phyloP scores from a whole-genome alignment of 2,797 vertebrate genomes.

The Falco berigora region DNA sequence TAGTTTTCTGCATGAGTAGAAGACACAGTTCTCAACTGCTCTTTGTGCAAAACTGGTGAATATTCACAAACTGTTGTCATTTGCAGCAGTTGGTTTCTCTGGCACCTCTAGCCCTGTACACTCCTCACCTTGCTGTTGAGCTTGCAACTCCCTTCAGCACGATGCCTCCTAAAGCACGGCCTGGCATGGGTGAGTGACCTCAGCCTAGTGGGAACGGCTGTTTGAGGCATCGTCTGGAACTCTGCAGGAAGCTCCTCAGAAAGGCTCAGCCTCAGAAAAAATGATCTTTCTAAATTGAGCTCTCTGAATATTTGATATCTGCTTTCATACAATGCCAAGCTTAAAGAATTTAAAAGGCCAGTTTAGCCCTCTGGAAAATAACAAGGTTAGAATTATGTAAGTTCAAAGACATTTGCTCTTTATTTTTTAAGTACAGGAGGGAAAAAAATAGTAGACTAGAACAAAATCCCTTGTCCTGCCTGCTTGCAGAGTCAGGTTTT shows the following conservation, averaged over 20 bases:
- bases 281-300: conserved; percentile 57
- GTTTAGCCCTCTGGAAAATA: conserved; percentile 34
- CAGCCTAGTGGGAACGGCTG: neutral
- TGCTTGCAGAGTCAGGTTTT: neutral
- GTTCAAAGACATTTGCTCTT: neutral
- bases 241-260: conserved; percentile 51
- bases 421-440: neutral
- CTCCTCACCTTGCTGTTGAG: neutral
- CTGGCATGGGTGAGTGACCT: neutral
- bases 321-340: conserved; percentile 53
- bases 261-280: conserved; percentile 42
- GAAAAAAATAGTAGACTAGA: neutral
- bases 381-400: neutral
- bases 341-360: conserved; percentile 30
- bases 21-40: neutral
- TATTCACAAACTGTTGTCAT: accelerated
- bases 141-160: neutral
- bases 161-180: neutral
- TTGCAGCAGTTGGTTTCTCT: neutral
- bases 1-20: neutral
- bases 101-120: neutral
- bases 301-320: conserved; percentile 61
- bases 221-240: conserved; percentile 30
- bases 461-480: neutral
- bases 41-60: neutral